phyloP scores from a whole-genome alignment of 2,797 vertebrate species.

The Pseudomugil gertrudae region DNA sequence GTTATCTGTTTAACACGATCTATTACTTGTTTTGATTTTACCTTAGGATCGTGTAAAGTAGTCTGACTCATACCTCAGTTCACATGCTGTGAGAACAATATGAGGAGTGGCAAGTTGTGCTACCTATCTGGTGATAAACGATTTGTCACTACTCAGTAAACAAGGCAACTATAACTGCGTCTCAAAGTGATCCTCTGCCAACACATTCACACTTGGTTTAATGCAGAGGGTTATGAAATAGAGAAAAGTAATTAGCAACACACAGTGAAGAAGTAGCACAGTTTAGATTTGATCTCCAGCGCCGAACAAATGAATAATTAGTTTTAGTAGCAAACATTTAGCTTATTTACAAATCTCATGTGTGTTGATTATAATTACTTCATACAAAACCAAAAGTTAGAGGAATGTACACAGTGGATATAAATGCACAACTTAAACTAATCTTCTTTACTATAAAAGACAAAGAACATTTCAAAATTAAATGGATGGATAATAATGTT shows the following conservation, averaged over 20 bases:
- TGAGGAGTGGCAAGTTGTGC: conserved; percentile 8
- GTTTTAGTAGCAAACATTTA: not conserved
- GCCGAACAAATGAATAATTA: not conserved
- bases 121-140: conserved; percentile 6
- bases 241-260: conserved; percentile 6
- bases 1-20: conserved; percentile 31
- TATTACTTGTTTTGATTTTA: conserved; percentile 17
- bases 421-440: not conserved
- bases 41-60: conserved; percentile 13
- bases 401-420: not conserved
- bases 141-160: conserved; percentile 34
- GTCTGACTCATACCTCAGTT: conserved; percentile 28
- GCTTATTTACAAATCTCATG: too few relatives aligned
- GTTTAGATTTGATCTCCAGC: not conserved
- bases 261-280: not conserved
- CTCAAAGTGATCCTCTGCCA: conserved; percentile 7
- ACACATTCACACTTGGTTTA: not conserved
- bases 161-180: conserved; percentile 6
- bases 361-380: not conserved
- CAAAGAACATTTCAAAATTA: too few relatives aligned
- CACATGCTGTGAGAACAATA: conserved; percentile 13
- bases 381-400: not conserved
- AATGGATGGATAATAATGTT: too few relatives aligned
- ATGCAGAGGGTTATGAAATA: not conserved
- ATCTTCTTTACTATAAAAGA: too few relatives aligned